Conservation (phyloP, 1,140 invertebrate genomes). For the Drosophila obscura region DNA sequence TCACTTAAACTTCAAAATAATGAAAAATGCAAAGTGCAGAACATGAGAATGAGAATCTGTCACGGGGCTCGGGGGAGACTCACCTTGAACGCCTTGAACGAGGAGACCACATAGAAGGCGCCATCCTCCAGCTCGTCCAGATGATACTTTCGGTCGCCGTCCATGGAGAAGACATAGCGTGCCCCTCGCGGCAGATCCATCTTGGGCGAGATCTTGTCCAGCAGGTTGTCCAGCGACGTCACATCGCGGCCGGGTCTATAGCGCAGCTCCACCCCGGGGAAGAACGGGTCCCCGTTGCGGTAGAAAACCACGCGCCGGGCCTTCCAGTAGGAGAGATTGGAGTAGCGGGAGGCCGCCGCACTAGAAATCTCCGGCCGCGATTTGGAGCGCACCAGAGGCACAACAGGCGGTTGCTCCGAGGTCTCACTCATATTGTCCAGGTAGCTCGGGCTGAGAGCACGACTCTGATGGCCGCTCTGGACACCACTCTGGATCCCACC, state of each 20-base stretch:
- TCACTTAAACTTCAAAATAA: constrained; percentile 60
- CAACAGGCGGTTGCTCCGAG: constrained; percentile 81
- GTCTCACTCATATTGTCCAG: constrained; percentile 83
- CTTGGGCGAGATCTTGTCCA: constrained; percentile 92
- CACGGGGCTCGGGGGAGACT: constrained; percentile 61
- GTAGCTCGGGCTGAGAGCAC: constrained; percentile 67
- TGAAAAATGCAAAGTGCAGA: constrained; percentile 23
- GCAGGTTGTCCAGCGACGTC: constrained; percentile 92
- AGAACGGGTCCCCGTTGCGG: constrained; percentile 96
- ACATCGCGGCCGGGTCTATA: constrained; percentile 95
- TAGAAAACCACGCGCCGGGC: constrained; percentile 94
- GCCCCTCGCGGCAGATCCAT: constrained; percentile 93
- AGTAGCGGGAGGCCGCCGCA: constrained; percentile 87
- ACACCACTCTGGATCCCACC: constrained; percentile 27
- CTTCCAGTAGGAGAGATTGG: constrained; percentile 93
- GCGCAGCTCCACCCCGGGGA: constrained; percentile 93
- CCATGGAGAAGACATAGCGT: constrained; percentile 95
- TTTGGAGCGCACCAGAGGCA: constrained; percentile 78
- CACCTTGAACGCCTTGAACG: constrained; percentile 96
- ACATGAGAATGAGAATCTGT: constrained; percentile 32
- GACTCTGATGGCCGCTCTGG: constrained; percentile 66
- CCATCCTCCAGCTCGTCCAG: constrained; percentile 95
- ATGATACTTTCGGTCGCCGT: constrained; percentile 92
- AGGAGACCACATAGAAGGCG: constrained; percentile 95
- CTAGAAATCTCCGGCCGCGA: constrained; percentile 82